Conservation (phyloP, 2,113 vertebrate species). For the Pristiophorus japonicus region DNA sequence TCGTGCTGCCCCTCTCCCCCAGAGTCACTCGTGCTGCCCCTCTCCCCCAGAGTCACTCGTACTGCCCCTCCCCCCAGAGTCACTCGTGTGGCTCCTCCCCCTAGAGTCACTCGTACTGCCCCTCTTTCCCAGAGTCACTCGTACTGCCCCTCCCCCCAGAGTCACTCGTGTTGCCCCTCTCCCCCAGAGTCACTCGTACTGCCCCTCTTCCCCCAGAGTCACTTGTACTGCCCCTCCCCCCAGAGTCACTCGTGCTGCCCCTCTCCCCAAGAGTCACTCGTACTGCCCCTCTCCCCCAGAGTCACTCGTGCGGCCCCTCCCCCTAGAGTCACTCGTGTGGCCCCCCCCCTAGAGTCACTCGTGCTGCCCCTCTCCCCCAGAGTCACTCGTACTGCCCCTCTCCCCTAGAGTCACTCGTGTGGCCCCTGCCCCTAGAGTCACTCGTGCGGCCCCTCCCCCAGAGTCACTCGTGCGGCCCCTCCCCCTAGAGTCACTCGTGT, state of each 20-base stretch:
- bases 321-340: no score
- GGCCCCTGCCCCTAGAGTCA: background rate
- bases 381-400: no score
- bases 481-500: no score
- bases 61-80: background rate
- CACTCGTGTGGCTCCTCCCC: no score
- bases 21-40: no score
- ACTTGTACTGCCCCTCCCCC: no score
- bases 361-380: background rate
- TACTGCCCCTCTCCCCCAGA: background rate
- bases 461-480: background rate
- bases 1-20: background rate
- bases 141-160: background rate
- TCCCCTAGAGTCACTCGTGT: background rate
- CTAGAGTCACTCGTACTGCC: background rate
- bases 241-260: background rate
- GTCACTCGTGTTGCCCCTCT: no score
- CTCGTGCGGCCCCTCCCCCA: background rate
- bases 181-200: background rate
- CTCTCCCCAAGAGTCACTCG: no score
- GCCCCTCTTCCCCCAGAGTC: no score
- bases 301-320: background rate
- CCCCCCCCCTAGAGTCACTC: background rate
- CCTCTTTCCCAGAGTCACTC: background rate
- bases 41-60: background rate